phyloP scores from a whole-genome alignment of 1,140 invertebrate genomes.

The Pogonomyrmex barbatus region DNA sequence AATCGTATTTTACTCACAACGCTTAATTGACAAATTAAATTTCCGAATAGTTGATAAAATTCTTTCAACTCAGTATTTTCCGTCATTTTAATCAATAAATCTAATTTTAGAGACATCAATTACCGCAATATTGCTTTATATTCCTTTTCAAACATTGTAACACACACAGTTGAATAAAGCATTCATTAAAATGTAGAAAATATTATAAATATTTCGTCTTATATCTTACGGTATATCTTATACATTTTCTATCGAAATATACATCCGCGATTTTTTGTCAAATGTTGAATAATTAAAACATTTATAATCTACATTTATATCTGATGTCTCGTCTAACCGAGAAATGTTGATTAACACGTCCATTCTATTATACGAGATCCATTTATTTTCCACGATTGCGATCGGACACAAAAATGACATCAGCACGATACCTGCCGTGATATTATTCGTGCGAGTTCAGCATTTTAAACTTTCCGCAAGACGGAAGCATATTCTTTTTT shows the following conservation, averaged over 20 bases:
- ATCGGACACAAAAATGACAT: not conserved
- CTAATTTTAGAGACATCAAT: not conserved
- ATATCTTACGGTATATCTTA: not conserved
- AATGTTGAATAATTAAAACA: not conserved
- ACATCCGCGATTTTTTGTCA: not conserved
- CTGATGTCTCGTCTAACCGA: not conserved
- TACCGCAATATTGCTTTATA: not conserved
- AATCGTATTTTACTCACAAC: not conserved
- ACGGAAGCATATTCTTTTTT: not conserved
- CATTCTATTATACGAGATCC: not conserved
- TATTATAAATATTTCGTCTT: not conserved
- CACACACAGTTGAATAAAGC: not conserved
- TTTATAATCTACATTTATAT: not conserved
- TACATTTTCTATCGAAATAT: not conserved
- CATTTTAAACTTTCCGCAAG: slow-evolving; percentile 14
- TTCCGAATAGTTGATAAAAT: slow-evolving; percentile 11
- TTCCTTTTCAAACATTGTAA: not conserved
- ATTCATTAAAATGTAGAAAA: not conserved
- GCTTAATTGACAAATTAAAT: slow-evolving; percentile 39
- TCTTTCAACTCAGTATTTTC: not conserved
- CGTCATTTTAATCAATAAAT: slow-evolving; percentile 16
- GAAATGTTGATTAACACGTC: not conserved
- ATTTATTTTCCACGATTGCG: not conserved
- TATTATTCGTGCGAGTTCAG: not conserved
- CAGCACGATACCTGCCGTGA: not conserved